A percentile compares a stretch with the other conserved stretches of the same genome.
Evolutionary conservation across 2,797 vertebrate species (phyloP).

Genomic region (Lepilemur septentrionalis): DNA sequence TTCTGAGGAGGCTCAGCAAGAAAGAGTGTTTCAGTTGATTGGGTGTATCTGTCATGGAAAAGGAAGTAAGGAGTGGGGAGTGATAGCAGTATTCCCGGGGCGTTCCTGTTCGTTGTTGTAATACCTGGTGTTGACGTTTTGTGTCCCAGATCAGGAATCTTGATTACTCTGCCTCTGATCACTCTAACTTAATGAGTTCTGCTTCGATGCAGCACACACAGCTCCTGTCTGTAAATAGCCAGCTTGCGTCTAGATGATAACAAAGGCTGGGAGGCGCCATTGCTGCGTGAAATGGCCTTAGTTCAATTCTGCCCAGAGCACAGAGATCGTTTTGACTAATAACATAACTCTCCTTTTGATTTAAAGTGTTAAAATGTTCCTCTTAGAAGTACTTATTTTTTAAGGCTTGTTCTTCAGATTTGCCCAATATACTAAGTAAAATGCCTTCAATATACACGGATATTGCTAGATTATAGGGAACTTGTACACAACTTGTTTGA

Average conservation of each 20-base stretch:
- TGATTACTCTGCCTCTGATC: not conserved
- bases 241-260: not conserved
- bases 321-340: not conserved
- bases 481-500: not conserved
- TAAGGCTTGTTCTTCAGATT: not conserved
- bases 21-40: constrained; percentile 18
- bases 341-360: not conserved
- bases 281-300: not conserved
- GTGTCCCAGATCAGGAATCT: not conserved
- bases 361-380: not conserved
- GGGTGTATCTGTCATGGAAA: not conserved
- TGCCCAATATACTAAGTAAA: not conserved
- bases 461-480: not conserved
- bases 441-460: not conserved
- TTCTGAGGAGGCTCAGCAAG: constrained; percentile 34
- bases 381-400: not conserved
- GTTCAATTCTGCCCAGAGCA: not conserved
- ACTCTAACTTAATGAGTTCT: not conserved
- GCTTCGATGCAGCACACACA: not conserved
- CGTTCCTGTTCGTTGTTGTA: accelerated
- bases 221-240: not conserved
- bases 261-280: not conserved
- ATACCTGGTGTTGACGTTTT: not conserved
- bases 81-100: not conserved
- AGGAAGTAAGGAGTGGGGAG: constrained; percentile 9